Evolutionary conservation across 2,888 invertebrate genomes (phyloP).

Genomic region (Prostheceraeus crozeri): DNA sequence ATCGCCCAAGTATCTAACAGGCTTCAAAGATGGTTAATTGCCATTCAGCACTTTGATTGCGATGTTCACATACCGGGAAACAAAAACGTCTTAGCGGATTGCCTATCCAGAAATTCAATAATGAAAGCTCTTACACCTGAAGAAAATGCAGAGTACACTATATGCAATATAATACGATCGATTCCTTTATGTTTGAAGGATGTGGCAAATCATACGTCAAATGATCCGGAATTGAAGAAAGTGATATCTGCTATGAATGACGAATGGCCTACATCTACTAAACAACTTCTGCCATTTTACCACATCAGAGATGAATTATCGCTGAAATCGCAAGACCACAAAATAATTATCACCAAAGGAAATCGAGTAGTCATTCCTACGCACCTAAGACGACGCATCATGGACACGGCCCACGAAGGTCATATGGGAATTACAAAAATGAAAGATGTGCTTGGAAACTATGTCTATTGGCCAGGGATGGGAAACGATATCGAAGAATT

Average conservation of each 20-base stretch:
- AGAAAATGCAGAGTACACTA: conserved; percentile 3
- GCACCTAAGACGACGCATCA: not conserved
- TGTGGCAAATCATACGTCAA: not conserved
- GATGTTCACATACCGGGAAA: not conserved
- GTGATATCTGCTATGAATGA: conserved; percentile 15
- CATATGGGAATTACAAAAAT: conserved; percentile 15
- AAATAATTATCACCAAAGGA: not conserved
- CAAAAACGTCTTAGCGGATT: not conserved
- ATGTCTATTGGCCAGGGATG: conserved; percentile 17
- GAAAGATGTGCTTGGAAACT: conserved; percentile 1
- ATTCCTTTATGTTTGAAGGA: not conserved
- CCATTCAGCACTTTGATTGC: not conserved
- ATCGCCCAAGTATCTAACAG: not conserved
- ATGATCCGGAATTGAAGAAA: conserved; percentile 3
- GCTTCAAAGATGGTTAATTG: conserved; percentile 6
- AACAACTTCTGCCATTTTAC: conserved; percentile 20
- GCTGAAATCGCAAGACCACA: not conserved
- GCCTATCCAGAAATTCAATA: not conserved
- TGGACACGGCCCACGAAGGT: not conserved
- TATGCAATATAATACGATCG: not conserved
- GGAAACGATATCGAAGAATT: not conserved
- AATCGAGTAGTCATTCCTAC: not conserved
- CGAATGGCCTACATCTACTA: conserved; percentile 23
- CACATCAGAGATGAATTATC: conserved; percentile 18
- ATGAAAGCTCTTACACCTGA: not conserved